Evolutionary conservation across 2,888 invertebrate genomes (phyloP), one percentile per base, ranked within the genome.

Genomic region (Drosophila barbarae): DNA sequence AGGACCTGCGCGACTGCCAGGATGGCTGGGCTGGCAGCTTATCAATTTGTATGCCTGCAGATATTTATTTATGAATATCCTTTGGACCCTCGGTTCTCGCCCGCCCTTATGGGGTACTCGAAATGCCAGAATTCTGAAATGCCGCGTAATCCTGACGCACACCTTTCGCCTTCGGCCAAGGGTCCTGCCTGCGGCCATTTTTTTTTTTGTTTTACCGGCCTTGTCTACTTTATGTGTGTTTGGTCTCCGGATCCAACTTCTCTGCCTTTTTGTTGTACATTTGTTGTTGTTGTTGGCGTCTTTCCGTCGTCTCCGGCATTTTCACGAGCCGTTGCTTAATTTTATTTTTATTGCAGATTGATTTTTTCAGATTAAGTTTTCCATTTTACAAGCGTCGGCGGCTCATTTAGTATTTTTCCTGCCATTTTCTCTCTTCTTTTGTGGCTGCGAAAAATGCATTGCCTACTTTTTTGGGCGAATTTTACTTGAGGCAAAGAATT

Each of bases 11-110:
- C 23, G 64, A 46, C 56, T 34, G 39, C 36, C 42, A 47, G 51
- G 59, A 56, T 35, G 46, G 46, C 70, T 50, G 66, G 66, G 28
- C 73, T 75, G 79, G 71, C 77, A 76, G 82, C 84, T 79, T 79
- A 79, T 84, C 79, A 80, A 80, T 84, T 80, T 80, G 84, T 81
- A 72, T 78, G 79, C 79, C 84, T 72, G 82, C 78, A 84, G 84
- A 80, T 80, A 80, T 80, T 80, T 80, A 80, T 84, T 80, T 80
- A 84, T 80, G 79, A 80, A 84, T 80, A 80, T 81, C 81, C 84
- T 74, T 79, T 69, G 67, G 67, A 73, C 71, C 69, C 74, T 63
- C 67, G 67, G 73, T 71, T 64, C 74, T 63, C 71, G 59, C 35
- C 63, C 63, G 69, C 77, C 76, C 67, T 73, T 76, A 49, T 68